phyloP scores from a whole-genome alignment of 35 echinoderm and acorn worm species.

The Nesometra sesokonis region DNA sequence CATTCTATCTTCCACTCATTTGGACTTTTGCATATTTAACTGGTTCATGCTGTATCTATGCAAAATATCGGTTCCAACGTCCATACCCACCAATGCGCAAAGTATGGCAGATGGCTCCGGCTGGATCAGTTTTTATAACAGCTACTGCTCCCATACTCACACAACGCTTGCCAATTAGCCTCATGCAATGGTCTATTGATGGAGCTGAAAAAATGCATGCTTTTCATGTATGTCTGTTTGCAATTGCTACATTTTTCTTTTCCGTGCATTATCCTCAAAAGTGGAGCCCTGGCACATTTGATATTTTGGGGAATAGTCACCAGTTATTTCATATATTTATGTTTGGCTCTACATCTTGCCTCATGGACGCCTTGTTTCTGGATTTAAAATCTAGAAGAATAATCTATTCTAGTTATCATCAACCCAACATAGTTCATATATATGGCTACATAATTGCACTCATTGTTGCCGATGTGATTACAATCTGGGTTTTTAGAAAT shows the following conservation, averaged over 20 bases:
- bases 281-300: slow-evolving; percentile 54
- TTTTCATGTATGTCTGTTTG: slow-evolving; percentile 31
- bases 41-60: slow-evolving; percentile 69
- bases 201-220: slow-evolving; percentile 39
- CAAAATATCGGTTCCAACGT: slow-evolving; percentile 77
- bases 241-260: slow-evolving; percentile 63
- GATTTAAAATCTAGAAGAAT: slow-evolving; percentile 40
- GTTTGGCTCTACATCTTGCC: slow-evolving; percentile 50
- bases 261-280: slow-evolving; percentile 77
- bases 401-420: slow-evolving; percentile 12
- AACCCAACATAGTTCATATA: slow-evolving; percentile 7
- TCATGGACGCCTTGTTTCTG: slow-evolving; percentile 49
- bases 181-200: slow-evolving; percentile 7
- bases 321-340: slow-evolving; percentile 87
- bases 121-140: slow-evolving; percentile 31
- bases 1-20: slow-evolving; percentile 39
- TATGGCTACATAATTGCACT: slow-evolving; percentile 32
- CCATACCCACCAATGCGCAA: slow-evolving; percentile 63
- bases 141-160: slow-evolving; percentile 38
- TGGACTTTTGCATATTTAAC: slow-evolving; percentile 36
- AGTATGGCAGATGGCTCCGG: slow-evolving; percentile 71
- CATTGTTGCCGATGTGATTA: slow-evolving; percentile 25
- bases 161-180: slow-evolving; percentile 18
- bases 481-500: slow-evolving; percentile 40
- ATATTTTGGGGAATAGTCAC: slow-evolving; percentile 72